Base-by-base conservation (phyloP, 2,888 invertebrate species). In the Epirrita christyi region DNA sequence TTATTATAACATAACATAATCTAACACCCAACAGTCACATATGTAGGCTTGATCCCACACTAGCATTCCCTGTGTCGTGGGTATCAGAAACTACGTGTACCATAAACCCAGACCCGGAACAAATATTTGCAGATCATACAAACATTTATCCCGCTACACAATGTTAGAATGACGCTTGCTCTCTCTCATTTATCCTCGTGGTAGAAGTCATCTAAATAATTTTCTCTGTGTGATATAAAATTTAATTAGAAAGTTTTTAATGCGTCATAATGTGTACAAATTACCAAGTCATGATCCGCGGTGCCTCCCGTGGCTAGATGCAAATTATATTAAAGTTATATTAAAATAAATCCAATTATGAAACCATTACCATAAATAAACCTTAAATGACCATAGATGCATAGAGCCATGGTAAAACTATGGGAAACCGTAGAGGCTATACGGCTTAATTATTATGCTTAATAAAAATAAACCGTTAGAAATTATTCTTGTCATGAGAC, bases 261-360 rank as follows among this genome's bases (percentile, higher is more conserved):
- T 72, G 70, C 63, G 65, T 67, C 67, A 66, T 43, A 45, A 64
- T 60, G 61, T 67, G 57, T 66, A 71, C 73, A 73, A 61, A 71
- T 79, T 82, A 85, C 84, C 81, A 68, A 59, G 64, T 75, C 81
- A 79, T 81, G 79, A 85, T 81, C 79, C 79, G 81, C 75, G 81
- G 72, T 69, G 78, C 72, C 14, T 76, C 86, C 85, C 76, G 80
- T 74, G 56, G 88, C 43, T 84, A 75, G 73, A 75, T 75, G 81
- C 82, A 84, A 85, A 87, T 85, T 81, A 44, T 48, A 46, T 55
- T 55, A 50, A 49, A 50, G n/a, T 76, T 46, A 59, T 59, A 47
- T 52, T 55, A 44, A 47, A 55, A 55, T 76, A 83, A 83, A 78
- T 77, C 71, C 75, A 83, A 86, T 87, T 81, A 84, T 75, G 57